A percentile compares a stretch with the other conserved stretches of the same genome.
These are phyloP conservation scores for Oscheius sp. DNA, from an alignment of 2,888 invertebrate species.

Conservation along the genomic window DNA sequence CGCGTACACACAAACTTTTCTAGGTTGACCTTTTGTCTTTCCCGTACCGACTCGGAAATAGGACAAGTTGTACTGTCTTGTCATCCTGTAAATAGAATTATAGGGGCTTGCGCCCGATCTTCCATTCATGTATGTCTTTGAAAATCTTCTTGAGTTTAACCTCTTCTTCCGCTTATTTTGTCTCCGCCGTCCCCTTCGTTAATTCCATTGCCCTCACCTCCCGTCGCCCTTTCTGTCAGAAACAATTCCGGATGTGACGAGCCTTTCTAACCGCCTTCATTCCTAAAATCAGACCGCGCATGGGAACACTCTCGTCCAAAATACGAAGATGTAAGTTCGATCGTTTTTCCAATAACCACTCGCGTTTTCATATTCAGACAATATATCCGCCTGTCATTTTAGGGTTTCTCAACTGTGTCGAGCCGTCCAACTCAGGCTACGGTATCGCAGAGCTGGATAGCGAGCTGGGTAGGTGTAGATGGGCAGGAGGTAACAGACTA, in stretches of 20 bases:
- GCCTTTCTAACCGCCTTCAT: background rate
- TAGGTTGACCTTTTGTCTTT: background rate
- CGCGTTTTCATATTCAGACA: background rate
- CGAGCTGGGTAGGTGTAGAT: slow-evolving; percentile 16
- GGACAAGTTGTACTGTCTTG: background rate
- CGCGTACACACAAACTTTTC: background rate
- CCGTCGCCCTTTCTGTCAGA: background rate
- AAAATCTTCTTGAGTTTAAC: background rate
- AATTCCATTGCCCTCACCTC: slow-evolving; percentile 3
- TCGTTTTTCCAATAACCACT: background rate
- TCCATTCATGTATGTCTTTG: background rate
- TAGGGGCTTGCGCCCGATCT: no score
- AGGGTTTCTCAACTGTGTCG: slow-evolving; percentile 28
- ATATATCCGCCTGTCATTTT: background rate
- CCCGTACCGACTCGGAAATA: background rate
- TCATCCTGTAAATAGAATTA: no score
- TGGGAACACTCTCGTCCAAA: slow-evolving; percentile 7
- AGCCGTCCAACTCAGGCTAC: slow-evolving; percentile 23
- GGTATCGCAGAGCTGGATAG: slow-evolving; percentile 13
- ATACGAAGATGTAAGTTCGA: slow-evolving; percentile 13
- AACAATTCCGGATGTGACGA: slow-evolving; percentile 7
- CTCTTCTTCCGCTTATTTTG: background rate
- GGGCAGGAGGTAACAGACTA: background rate
- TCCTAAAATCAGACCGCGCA: background rate
- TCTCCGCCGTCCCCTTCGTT: background rate